Percentiles rank a stretch among this genome's conserved stretches.
Conservation (phyloP, 2,797 vertebrate genomes). For the Malurus leucopterus region DNA sequence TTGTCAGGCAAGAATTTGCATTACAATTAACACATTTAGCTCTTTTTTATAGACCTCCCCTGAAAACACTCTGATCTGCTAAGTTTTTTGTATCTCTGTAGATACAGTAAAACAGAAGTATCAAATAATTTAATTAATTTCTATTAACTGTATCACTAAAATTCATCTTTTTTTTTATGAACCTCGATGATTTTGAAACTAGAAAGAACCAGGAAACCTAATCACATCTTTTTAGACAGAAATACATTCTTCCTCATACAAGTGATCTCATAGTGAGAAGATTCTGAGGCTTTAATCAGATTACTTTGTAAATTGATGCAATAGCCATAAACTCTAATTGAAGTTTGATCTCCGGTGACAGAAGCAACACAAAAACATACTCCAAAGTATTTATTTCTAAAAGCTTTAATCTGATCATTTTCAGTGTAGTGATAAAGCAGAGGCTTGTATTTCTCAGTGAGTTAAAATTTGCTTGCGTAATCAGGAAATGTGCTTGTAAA, state of each 20-base stretch:
- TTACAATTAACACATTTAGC: background rate
- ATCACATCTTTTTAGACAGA: background rate
- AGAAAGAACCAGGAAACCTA: background rate
- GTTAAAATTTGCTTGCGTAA: constrained; percentile 2
- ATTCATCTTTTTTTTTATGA: background rate
- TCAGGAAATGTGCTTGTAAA: constrained; percentile 24
- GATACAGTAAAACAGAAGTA: background rate
- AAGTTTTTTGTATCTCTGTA: background rate
- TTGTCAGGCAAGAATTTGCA: background rate
- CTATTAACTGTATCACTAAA: background rate
- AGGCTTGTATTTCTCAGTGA: background rate
- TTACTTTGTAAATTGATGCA: background rate
- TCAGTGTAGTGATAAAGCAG: background rate
- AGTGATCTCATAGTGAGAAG: background rate
- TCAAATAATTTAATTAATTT: background rate
- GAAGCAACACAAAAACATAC: background rate
- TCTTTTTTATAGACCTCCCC: background rate
- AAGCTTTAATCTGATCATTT: background rate
- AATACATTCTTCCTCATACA: background rate
- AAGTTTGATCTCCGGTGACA: constrained; percentile 2
- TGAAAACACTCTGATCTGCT: background rate
- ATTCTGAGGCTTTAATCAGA: background rate
- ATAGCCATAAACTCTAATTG: background rate
- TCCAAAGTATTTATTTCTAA: background rate
- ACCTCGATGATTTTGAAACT: background rate